Evolutionary conservation across 2,797 vertebrate genomes (phyloP).

Genomic region (Telmatherina bonti): DNA sequence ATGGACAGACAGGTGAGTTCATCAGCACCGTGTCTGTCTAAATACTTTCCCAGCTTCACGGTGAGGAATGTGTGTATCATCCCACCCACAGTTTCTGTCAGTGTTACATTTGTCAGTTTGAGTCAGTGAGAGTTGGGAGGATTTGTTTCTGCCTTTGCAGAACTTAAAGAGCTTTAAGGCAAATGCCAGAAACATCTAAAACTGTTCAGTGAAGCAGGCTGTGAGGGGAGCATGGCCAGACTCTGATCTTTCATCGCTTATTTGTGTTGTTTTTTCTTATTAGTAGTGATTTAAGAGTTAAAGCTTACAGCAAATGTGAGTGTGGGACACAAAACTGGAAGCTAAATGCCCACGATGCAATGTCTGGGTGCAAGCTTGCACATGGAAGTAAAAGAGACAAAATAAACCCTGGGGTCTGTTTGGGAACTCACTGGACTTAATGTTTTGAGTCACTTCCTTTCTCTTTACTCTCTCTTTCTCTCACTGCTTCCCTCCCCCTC

Average conservation of each 20-base stretch:
- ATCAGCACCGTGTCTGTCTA: no score
- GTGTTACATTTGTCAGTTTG: constrained; percentile 3
- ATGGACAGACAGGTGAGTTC: constrained; percentile 73
- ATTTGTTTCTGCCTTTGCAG: not conserved
- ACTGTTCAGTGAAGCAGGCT: no score
- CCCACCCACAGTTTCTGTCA: not conserved
- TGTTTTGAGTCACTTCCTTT: constrained; percentile 25
- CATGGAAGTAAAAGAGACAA: constrained; percentile 18
- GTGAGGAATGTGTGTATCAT: no score
- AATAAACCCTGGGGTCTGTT: constrained; percentile 15
- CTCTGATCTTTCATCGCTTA: not conserved
- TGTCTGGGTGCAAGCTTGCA: not conserved
- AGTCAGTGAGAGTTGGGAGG: constrained; percentile 4
- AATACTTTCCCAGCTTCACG: no score
- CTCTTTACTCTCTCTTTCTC: not conserved
- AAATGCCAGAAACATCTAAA: not conserved
- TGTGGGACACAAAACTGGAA: not conserved
- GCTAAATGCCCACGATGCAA: not conserved
- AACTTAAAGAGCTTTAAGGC: not conserved
- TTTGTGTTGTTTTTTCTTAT: not conserved
- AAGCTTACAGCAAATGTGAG: not conserved
- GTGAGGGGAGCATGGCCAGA: not conserved
- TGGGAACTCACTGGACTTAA: constrained; percentile 5
- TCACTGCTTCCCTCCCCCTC: not conserved
- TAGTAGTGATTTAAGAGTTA: not conserved